These are phyloP conservation scores for Psittacula derbiana DNA, from an alignment of 2,797 vertebrate species.

Conservation along the genomic window DNA sequence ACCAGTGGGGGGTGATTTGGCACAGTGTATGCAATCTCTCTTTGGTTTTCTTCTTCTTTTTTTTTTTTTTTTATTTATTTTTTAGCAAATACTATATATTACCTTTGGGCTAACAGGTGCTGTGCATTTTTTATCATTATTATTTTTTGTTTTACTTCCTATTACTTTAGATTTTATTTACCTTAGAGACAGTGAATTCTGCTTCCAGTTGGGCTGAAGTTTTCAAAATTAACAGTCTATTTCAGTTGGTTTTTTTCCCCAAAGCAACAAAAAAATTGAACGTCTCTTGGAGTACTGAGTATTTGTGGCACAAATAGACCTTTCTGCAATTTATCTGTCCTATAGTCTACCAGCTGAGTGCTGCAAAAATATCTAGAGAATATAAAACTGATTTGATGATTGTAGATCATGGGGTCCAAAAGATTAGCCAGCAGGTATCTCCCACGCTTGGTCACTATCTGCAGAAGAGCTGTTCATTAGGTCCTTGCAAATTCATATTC, in stretches of 20 bases:
- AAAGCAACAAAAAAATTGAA: background rate
- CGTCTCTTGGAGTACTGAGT: background rate
- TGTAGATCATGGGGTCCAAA: background rate
- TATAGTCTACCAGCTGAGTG: background rate
- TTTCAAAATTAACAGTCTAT: background rate
- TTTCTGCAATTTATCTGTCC: background rate
- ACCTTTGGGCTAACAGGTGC: background rate
- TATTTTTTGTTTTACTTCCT: background rate
- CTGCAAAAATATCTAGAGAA: background rate
- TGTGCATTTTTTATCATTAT: background rate
- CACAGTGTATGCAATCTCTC: background rate
- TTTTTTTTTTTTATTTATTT: background rate
- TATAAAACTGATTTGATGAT: background rate
- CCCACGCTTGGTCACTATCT: background rate
- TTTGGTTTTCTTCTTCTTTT: background rate
- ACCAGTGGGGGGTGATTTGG: background rate
- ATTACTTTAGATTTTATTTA: background rate
- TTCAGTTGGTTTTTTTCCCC: background rate
- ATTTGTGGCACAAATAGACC: background rate
- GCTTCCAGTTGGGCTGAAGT: background rate
- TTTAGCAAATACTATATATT: background rate
- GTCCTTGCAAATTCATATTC: slow-evolving; percentile 15
- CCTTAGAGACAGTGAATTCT: background rate
- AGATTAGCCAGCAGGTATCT: background rate
- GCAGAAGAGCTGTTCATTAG: background rate